Conservation (phyloP, 2,113 vertebrate genomes). For the Sphaerodactylus townsendi region DNA sequence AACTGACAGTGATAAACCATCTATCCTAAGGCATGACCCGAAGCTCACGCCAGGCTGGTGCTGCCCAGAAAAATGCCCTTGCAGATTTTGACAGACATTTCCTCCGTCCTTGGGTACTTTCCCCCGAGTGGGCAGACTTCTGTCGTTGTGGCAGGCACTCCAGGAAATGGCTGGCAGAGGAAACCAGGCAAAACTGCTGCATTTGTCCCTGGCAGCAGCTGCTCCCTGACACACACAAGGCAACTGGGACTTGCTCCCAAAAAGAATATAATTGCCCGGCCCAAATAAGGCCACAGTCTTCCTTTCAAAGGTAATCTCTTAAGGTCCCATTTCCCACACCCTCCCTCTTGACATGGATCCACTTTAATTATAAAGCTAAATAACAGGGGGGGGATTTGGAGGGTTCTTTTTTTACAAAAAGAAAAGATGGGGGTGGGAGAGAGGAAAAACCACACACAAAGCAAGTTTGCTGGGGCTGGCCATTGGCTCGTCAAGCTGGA, state of each 20-base stretch:
- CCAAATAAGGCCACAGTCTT: not conserved
- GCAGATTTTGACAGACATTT: not conserved
- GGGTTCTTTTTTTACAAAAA: slow-evolving; percentile 21
- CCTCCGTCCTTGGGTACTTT: not conserved
- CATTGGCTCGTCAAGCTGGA: slow-evolving; percentile 70
- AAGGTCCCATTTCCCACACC: not conserved
- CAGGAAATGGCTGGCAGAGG: not conserved
- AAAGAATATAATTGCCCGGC: fast-evolving
- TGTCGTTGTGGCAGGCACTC: not conserved
- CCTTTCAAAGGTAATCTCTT: not conserved
- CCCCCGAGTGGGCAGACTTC: not conserved
- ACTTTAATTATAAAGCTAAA: slow-evolving; percentile 31
- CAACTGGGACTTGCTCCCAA: not conserved
- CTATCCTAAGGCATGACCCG: not conserved
- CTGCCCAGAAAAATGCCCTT: not conserved
- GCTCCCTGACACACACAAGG: not conserved
- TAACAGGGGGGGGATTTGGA: slow-evolving; percentile 51
- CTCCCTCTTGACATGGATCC: not conserved
- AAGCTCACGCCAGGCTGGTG: not conserved
- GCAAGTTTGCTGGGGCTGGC: slow-evolving; percentile 56
- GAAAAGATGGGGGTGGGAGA: not conserved
- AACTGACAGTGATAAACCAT: not conserved
- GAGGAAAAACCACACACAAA: slow-evolving; percentile 1
- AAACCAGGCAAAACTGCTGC: not conserved
- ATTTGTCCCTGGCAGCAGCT: not conserved